These are phyloP conservation scores for Malthinus flaveolus DNA, from an alignment of 2,888 invertebrate genomes.

Conservation along the genomic window DNA sequence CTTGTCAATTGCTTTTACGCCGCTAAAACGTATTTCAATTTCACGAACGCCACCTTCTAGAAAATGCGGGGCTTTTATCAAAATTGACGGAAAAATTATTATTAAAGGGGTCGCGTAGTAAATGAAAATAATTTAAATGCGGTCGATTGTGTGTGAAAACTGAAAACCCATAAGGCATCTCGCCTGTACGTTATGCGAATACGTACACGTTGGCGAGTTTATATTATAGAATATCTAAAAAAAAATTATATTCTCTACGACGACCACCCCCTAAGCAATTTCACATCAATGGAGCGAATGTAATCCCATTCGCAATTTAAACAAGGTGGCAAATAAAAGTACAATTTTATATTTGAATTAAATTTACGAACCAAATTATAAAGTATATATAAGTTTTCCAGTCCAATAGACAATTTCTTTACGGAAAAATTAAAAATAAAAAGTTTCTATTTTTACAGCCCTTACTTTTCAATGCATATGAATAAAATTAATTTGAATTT, in stretches of 20 bases:
- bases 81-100: constrained; percentile 8
- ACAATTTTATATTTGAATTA: constrained; percentile 33
- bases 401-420: constrained; percentile 33
- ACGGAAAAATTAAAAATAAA: constrained; percentile 8
- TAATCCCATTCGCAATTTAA: constrained; percentile 51
- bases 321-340: constrained; percentile 40
- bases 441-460: constrained; percentile 19
- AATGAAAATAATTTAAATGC: neutral
- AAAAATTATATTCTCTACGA: constrained; percentile 7
- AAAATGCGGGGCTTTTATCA: constrained; percentile 12
- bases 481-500: constrained; percentile 20
- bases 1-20: constrained; percentile 43
- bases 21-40: constrained; percentile 24
- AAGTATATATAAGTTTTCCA: constrained; percentile 34
- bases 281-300: constrained; percentile 49
- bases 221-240: no score
- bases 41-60: constrained; percentile 14
- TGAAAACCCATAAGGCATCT: constrained; percentile 12
- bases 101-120: constrained; percentile 1
- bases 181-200: no score
- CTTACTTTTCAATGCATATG: constrained; percentile 14
- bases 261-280: constrained; percentile 44
- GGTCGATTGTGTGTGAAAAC: constrained; percentile 15
- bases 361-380: constrained; percentile 32
- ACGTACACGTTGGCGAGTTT: no score